Percentiles rank a stretch among this genome's conserved stretches.
Conservation (phyloP, 2,113 vertebrate species). For the Uria lomvia region DNA sequence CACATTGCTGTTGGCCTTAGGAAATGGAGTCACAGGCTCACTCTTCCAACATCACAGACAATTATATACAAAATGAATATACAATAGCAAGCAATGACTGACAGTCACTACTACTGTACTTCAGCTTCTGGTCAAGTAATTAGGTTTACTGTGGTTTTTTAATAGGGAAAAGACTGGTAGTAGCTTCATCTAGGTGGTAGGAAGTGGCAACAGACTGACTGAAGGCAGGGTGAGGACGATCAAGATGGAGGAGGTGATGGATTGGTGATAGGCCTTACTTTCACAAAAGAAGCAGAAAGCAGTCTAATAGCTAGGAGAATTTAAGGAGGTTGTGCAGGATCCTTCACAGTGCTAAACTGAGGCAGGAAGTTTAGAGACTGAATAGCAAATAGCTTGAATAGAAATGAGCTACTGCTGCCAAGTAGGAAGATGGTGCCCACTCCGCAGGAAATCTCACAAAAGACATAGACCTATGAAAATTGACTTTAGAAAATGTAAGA, state of each 20-base stretch:
- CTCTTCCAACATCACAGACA: neutral
- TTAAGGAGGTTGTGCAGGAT: neutral
- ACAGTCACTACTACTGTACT: neutral
- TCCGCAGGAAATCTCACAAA: neutral
- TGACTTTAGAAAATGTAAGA: neutral
- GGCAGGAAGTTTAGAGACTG: neutral
- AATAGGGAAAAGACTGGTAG: neutral
- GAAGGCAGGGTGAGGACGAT: neutral
- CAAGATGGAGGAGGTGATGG: neutral
- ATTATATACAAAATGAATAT: neutral
- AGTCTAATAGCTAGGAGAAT: neutral
- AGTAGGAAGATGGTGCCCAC: neutral
- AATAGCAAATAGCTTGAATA: neutral
- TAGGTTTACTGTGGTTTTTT: neutral
- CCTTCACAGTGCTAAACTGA: neutral
- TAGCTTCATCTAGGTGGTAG: neutral
- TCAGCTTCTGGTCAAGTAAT: neutral
- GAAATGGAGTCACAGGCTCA: neutral
- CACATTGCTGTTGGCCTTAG: neutral
- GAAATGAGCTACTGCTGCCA: neutral
- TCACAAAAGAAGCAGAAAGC: neutral
- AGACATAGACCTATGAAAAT: neutral
- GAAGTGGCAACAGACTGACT: neutral
- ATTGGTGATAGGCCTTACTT: neutral
- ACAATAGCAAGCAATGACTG: neutral